A percentile compares a stretch with the other conserved stretches of the same genome.
Evolutionary conservation across 2,113 vertebrate genomes (phyloP).

Genomic region (Salminus brasiliensis): DNA sequence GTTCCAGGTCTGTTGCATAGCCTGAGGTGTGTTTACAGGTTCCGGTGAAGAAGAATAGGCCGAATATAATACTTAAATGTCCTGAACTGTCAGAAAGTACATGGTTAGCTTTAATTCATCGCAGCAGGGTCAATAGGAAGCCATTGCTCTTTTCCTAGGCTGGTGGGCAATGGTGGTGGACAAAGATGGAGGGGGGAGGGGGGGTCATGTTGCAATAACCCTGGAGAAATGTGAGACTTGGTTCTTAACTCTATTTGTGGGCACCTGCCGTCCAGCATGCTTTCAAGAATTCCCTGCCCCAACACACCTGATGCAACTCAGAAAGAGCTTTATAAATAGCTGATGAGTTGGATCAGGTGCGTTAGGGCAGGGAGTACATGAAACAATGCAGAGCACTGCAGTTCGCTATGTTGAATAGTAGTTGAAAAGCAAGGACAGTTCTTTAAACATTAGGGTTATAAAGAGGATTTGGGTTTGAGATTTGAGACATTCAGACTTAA

Average conservation of each 20-base stretch:
- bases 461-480: too few species aligned
- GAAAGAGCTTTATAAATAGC: too few species aligned
- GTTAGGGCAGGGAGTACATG: too few species aligned
- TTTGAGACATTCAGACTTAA: too few species aligned
- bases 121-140: background rate
- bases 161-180: background rate
- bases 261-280: too few species aligned
- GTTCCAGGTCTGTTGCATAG: constrained; percentile 18
- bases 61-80: constrained; percentile 20
- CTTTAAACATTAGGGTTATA: too few species aligned
- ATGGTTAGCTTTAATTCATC: constrained; percentile 13
- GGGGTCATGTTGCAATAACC: background rate
- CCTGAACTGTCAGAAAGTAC: constrained; percentile 25
- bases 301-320: too few species aligned
- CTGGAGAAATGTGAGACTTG: background rate
- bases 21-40: constrained; percentile 16
- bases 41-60: constrained; percentile 11
- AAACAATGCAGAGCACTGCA: too few species aligned
- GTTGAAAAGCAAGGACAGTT: too few species aligned
- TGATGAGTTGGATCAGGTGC: too few species aligned
- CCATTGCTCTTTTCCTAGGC: background rate
- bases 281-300: background rate
- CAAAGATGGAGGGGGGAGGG: background rate
- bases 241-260: background rate
- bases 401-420: too few species aligned